These are phyloP conservation scores for Phocoena sinus DNA, from an alignment of 2,113 vertebrate species.

Conservation along the genomic window DNA sequence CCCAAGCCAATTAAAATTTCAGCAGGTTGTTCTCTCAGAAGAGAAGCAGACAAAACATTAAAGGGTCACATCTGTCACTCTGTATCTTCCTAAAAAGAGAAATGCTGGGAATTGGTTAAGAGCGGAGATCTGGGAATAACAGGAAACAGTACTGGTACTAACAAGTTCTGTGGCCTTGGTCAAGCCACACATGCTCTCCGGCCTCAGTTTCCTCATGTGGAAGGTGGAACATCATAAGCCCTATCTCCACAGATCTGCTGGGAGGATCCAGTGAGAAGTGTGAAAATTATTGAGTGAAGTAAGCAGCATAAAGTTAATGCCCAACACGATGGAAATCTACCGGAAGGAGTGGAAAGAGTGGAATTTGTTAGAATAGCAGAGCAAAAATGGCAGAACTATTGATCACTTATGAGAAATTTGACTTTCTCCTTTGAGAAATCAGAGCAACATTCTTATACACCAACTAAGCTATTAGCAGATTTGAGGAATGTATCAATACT, in stretches of 20 bases:
- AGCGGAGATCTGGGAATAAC: not conserved
- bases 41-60: not conserved
- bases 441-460: not conserved
- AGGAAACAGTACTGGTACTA: not conserved
- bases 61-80: not conserved
- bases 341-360: not conserved
- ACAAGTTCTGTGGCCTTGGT: not conserved
- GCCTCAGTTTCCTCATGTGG: not conserved
- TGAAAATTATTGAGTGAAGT: not conserved
- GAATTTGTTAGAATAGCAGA: not conserved
- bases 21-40: not conserved
- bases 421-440: not conserved
- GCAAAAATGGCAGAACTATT: not conserved
- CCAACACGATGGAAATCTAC: not conserved
- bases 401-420: not conserved
- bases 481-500: not conserved
- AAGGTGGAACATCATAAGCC: not conserved
- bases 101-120: not conserved
- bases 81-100: not conserved
- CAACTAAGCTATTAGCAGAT: not conserved
- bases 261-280: not conserved
- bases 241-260: not conserved
- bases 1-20: slow-evolving; percentile 34
- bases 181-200: not conserved
- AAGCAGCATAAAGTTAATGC: not conserved